Conservation (phyloP, 2,797 vertebrate species). For the Cossypha heuglini region DNA sequence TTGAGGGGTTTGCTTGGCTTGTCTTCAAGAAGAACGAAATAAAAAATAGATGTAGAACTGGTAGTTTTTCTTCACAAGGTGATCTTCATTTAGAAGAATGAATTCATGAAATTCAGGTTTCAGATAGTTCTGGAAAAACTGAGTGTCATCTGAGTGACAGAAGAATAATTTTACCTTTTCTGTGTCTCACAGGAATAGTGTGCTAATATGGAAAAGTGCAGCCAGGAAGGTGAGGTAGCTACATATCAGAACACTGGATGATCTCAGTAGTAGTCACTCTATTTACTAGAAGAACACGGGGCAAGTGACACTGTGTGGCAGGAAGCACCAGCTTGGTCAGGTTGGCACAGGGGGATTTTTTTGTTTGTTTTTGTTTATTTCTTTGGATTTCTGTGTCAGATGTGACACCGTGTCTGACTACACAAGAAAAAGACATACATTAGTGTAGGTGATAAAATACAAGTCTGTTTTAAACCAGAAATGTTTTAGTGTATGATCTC, state of each 20-base stretch:
- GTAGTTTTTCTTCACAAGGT: not conserved
- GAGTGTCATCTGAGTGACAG: not conserved
- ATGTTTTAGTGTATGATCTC: not conserved
- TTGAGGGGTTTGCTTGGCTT: not conserved
- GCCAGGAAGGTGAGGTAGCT: not conserved
- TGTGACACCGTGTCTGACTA: not conserved
- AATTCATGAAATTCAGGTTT: not conserved
- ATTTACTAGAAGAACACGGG: not conserved
- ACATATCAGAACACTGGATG: not conserved
- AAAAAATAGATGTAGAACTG: not conserved
- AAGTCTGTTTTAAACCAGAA: not conserved
- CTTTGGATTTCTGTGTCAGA: not conserved
- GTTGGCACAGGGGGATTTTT: accelerated
- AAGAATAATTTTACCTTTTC: not conserved
- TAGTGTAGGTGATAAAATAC: not conserved
- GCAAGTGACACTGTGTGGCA: not conserved
- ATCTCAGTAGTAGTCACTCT: accelerated
- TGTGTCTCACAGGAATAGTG: not conserved
- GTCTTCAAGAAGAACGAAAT: not conserved
- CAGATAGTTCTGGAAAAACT: not conserved
- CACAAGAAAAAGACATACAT: not conserved
- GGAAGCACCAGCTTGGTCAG: not conserved
- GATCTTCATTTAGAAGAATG: not conserved
- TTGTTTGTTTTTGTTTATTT: not conserved
- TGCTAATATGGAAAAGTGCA: not conserved